phyloP scores from a whole-genome alignment of 2,113 vertebrate species.

The Rousettus leschenaultii region DNA sequence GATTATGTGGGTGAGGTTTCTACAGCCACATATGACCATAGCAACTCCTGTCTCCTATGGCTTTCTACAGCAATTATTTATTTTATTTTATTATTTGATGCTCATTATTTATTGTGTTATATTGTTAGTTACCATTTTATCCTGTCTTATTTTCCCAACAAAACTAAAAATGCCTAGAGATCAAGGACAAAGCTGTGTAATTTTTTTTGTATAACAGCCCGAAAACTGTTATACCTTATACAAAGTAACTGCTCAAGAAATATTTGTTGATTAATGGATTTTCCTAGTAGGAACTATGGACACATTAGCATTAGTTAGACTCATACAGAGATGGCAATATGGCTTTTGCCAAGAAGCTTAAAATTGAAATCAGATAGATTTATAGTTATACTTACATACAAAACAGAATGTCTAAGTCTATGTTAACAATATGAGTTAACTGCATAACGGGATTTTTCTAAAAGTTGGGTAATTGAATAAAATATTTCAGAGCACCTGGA shows the following conservation, averaged over 20 bases:
- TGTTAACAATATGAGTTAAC: slow-evolving; percentile 45
- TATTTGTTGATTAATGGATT: neutral
- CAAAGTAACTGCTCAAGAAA: neutral
- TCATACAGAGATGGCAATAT: neutral
- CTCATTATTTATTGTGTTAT: neutral
- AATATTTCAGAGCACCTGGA: slow-evolving; percentile 46
- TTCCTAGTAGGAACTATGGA: neutral
- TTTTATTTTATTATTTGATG: neutral
- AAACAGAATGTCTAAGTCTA: neutral
- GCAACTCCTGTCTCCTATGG: neutral
- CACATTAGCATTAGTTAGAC: neutral
- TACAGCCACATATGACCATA: neutral
- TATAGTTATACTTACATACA: neutral
- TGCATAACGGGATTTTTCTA: slow-evolving; percentile 16
- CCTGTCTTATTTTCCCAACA: neutral
- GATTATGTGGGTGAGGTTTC: neutral
- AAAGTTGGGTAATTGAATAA: slow-evolving; percentile 54
- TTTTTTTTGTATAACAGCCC: neutral
- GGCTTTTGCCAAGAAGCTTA: neutral
- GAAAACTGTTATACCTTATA: too few species aligned
- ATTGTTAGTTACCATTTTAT: neutral
- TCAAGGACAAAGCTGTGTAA: neutral
- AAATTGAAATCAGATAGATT: neutral
- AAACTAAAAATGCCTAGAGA: neutral
- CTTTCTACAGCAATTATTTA: neutral